These are phyloP conservation scores for Phoxinus dragarum DNA, from an alignment of 2,797 vertebrate species.

Conservation along the genomic window DNA sequence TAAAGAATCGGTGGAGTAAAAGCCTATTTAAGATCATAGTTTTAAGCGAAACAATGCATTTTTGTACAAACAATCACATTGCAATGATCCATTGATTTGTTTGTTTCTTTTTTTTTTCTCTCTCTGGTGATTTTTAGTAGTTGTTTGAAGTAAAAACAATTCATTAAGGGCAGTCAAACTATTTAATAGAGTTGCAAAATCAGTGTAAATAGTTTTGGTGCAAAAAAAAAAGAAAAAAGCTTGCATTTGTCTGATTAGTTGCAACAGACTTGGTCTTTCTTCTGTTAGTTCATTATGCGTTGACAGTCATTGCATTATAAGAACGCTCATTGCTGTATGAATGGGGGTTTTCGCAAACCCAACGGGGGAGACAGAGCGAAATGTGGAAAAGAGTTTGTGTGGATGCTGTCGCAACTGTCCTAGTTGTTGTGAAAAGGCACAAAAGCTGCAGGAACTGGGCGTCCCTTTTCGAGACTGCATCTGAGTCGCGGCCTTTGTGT, in stretches of 20 bases:
- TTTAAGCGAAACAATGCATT: neutral
- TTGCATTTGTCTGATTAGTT: neutral
- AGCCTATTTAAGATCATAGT: neutral
- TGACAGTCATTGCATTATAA: conserved; percentile 64
- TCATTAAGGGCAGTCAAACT: neutral
- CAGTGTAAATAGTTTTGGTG: neutral
- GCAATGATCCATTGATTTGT: neutral
- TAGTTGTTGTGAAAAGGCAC: conserved; percentile 61
- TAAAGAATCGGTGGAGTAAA: neutral
- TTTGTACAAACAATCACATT: neutral
- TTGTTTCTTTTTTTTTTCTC: neutral
- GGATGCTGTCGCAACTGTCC: conserved; percentile 56
- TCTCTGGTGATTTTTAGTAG: neutral
- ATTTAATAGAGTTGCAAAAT: neutral
- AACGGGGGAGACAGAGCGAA: conserved; percentile 47
- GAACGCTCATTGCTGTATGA: conserved; percentile 54
- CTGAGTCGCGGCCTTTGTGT: conserved; percentile 63
- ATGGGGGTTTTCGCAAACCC: conserved; percentile 51
- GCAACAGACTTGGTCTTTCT: neutral
- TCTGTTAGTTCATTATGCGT: conserved; percentile 12
- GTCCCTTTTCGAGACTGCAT: conserved; percentile 61
- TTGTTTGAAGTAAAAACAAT: neutral
- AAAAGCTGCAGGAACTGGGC: conserved; percentile 58
- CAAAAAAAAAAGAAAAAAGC: neutral
- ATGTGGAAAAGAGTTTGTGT: conserved; percentile 41